Conservation (phyloP, 1,140 invertebrate genomes). For the Melipona quadrifasciata region DNA sequence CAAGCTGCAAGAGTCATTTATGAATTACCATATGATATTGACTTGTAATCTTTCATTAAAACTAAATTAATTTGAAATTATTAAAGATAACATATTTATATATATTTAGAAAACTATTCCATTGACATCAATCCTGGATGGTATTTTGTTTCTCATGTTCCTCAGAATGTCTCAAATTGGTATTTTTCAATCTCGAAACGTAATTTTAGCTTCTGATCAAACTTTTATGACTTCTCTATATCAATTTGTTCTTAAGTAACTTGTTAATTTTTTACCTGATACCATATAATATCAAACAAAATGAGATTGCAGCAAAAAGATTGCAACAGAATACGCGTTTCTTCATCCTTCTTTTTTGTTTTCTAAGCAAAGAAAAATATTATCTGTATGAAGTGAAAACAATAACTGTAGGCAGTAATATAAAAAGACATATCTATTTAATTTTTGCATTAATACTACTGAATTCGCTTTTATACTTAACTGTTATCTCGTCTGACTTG, state of each 20-base stretch:
- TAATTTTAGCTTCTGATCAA: background rate
- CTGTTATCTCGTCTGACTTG: background rate
- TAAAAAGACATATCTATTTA: background rate
- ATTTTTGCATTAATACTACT: background rate
- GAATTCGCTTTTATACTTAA: background rate
- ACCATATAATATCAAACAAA: background rate
- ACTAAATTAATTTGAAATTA: background rate
- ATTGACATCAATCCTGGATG: background rate
- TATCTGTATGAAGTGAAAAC: background rate
- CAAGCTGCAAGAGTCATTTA: background rate
- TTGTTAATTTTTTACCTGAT: constrained; percentile 50
- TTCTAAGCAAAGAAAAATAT: background rate
- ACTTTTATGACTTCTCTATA: background rate
- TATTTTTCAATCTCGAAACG: background rate
- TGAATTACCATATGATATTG: background rate
- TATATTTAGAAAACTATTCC: background rate
- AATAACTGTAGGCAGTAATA: background rate
- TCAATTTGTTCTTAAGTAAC: background rate
- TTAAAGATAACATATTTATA: background rate
- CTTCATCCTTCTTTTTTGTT: background rate
- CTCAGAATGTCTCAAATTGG: background rate
- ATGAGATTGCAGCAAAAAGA: background rate
- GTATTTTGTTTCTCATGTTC: background rate
- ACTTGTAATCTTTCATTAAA: no score
- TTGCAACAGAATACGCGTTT: background rate